phyloP scores from a whole-genome alignment of 2,888 invertebrate genomes.

The Ptychoptera albimana region DNA sequence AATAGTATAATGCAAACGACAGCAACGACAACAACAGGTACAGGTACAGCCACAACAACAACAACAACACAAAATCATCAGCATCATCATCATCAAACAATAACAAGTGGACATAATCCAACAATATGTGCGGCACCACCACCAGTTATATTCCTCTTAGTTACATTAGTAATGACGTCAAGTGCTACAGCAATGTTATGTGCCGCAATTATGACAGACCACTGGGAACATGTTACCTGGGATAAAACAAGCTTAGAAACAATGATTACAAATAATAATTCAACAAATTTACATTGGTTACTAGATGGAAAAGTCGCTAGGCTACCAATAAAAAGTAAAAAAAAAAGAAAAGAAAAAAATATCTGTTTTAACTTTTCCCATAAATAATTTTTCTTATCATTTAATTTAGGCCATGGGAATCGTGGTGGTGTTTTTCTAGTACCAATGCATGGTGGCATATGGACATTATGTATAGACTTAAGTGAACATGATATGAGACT shows the following conservation, averaged over 20 bases:
- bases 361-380: no score
- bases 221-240: conserved; percentile 82
- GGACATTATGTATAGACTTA: conserved; percentile 73
- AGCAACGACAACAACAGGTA: conserved; percentile 14
- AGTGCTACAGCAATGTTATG: conserved; percentile 69
- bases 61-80: no score
- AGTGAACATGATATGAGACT: conserved; percentile 60
- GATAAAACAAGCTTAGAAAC: conserved; percentile 37
- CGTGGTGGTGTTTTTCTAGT: conserved; percentile 50
- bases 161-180: conserved; percentile 48
- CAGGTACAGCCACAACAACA: conserved; percentile 12
- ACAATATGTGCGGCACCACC: conserved; percentile 27
- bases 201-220: conserved; percentile 76
- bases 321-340: conserved; percentile 28
- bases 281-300: conserved; percentile 49
- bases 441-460: conserved; percentile 81
- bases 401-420: conserved; percentile 29
- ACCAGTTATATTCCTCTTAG: conserved; percentile 27
- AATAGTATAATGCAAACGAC: conserved; percentile 22
- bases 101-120: background rate
- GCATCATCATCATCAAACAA: background rate
- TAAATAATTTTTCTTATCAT: background rate
- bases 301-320: conserved; percentile 60
- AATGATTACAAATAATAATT: conserved; percentile 28
- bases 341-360: background rate